Conservation (phyloP, 2,797 vertebrate species). For the Falco naumanni region DNA sequence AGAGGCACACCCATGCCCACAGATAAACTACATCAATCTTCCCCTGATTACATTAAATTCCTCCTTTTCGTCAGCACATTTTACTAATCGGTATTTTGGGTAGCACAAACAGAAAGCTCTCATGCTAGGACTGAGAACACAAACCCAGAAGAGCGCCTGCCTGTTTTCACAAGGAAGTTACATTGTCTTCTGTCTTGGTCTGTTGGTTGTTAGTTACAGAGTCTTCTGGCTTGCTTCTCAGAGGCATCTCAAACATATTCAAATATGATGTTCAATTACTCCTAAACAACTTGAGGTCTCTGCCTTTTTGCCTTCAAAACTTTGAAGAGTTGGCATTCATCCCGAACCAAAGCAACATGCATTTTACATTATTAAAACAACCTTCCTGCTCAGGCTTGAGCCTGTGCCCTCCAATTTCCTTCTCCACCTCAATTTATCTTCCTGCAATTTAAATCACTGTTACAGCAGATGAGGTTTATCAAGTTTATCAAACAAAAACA, state of each 20-base stretch:
- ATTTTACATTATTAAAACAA: constrained; percentile 26
- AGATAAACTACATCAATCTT: neutral
- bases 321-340: neutral
- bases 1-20: neutral
- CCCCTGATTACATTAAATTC: neutral
- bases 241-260: neutral
- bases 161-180: neutral
- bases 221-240: neutral
- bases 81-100: neutral
- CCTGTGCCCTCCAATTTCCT: constrained; percentile 32
- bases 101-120: neutral
- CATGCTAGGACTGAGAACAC: neutral
- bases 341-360: neutral
- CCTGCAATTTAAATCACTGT: constrained; percentile 54
- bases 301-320: neutral
- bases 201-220: neutral
- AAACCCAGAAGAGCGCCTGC: neutral
- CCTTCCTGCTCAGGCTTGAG: constrained; percentile 42
- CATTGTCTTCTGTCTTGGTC: neutral
- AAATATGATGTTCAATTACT: neutral
- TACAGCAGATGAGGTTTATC: constrained; percentile 49
- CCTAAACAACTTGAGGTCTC: neutral
- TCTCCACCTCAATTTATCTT: constrained; percentile 59
- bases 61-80: neutral
- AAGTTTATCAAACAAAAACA: constrained; percentile 45